These are phyloP conservation scores for Eclectus roratus DNA, from an alignment of 2,113 vertebrate genomes.

Conservation along the genomic window DNA sequence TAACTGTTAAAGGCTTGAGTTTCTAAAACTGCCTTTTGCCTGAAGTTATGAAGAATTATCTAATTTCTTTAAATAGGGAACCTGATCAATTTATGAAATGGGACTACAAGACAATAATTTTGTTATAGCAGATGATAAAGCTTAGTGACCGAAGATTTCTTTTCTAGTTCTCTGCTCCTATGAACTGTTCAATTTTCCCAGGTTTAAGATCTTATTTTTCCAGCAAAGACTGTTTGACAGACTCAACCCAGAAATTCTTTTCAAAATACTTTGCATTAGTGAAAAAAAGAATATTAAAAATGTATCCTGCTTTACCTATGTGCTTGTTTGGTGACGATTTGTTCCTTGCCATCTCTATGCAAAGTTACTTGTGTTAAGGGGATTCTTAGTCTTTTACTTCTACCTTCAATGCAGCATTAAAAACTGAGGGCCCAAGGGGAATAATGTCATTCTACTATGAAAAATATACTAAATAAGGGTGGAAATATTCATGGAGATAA, in stretches of 20 bases:
- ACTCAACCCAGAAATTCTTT: not conserved
- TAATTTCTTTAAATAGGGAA: not conserved
- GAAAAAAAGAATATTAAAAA: not conserved
- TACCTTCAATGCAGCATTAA: constrained; percentile 21
- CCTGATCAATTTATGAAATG: not conserved
- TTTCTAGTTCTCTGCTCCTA: not conserved
- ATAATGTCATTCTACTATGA: constrained; percentile 57
- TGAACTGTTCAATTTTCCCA: not conserved
- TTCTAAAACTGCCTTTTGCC: not conserved
- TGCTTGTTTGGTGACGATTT: not conserved
- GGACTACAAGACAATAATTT: not conserved
- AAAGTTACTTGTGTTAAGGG: constrained; percentile 19
- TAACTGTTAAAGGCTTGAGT: not conserved
- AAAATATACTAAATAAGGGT: constrained; percentile 62
- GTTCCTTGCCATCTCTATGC: not conserved
- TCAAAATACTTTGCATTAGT: not conserved
- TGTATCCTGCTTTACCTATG: not conserved
- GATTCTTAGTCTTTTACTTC: constrained; percentile 47
- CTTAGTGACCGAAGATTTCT: not conserved
- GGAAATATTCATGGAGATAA: constrained; percentile 61
- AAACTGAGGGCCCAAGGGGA: constrained; percentile 37
- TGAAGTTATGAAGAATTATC: not conserved
- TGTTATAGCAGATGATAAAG: not conserved
- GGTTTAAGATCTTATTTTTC: not conserved
- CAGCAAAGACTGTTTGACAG: not conserved